A percentile compares a stretch with the other conserved stretches of the same genome.
Conservation (phyloP, 2,888 invertebrate species). For the Urechis unicinctus region DNA sequence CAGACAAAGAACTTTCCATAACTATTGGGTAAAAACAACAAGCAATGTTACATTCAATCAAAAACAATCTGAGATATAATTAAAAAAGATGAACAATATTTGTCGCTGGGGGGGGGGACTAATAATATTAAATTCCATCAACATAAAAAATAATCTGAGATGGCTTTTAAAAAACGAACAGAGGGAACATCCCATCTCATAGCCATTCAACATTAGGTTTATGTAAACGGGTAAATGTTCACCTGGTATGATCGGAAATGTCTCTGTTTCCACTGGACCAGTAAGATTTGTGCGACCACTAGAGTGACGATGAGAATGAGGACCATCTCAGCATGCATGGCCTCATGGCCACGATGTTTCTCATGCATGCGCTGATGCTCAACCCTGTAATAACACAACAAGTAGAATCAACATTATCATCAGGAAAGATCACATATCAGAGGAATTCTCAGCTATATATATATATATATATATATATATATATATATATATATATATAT, state of each 20-base stretch:
- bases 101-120: too few relatives aligned
- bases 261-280: conserved; percentile 93
- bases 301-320: conserved; percentile 81
- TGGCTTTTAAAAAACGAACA: too few relatives aligned
- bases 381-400: conserved; percentile 29
- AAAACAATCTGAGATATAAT: too few relatives aligned
- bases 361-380: conserved; percentile 53
- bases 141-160: too few relatives aligned
- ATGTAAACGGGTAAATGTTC: too few relatives aligned
- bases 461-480: background rate
- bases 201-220: background rate
- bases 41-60: too few relatives aligned
- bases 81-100: too few relatives aligned
- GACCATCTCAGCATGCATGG: conserved; percentile 98
- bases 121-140: too few relatives aligned
- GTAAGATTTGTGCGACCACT: conserved; percentile 78
- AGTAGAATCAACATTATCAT: background rate
- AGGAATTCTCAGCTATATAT: background rate
- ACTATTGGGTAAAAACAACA: too few relatives aligned
- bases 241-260: conserved; percentile 93
- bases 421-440: background rate
- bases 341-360: conserved; percentile 77
- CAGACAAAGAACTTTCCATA: too few relatives aligned
- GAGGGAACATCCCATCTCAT: too few relatives aligned
- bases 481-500: too few relatives aligned